These are phyloP conservation scores for Peromyscus melanophrys DNA, from an alignment of 2,797 vertebrate species.

Conservation along the genomic window DNA sequence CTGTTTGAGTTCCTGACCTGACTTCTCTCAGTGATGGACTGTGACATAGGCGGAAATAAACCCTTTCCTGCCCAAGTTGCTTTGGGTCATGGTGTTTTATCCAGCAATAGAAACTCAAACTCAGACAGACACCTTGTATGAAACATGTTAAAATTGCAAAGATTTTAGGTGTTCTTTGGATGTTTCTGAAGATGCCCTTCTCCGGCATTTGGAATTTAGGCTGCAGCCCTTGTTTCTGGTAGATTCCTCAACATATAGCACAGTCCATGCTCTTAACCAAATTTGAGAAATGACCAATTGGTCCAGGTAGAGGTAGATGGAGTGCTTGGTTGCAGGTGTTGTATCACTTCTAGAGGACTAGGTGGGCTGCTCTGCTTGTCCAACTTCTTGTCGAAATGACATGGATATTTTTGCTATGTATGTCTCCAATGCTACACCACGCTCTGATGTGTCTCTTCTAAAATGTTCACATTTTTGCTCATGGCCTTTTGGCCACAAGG, in stretches of 20 bases:
- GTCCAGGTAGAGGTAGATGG: constrained; percentile 83
- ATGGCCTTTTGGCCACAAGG: constrained; percentile 90
- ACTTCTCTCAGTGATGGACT: not conserved
- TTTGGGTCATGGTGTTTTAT: not conserved
- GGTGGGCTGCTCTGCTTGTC: constrained; percentile 96
- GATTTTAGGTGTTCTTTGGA: not conserved
- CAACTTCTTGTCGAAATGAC: constrained; percentile 95
- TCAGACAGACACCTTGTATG: not conserved
- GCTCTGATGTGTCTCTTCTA: constrained; percentile 92
- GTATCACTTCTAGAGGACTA: constrained; percentile 96
- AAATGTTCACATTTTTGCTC: constrained; percentile 92
- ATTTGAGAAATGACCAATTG: not conserved
- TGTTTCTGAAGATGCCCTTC: not conserved
- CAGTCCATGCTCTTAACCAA: not conserved
- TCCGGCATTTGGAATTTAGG: not conserved
- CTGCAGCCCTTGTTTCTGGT: not conserved
- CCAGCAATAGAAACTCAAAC: not conserved
- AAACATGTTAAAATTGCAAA: not conserved
- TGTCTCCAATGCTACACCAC: constrained; percentile 94
- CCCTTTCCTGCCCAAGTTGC: not conserved
- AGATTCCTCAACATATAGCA: not conserved
- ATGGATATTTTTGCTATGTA: constrained; percentile 84
- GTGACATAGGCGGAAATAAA: not conserved
- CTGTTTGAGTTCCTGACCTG: not conserved
- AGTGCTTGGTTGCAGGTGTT: constrained; percentile 96